These are phyloP conservation scores for Phenganax marumi DNA, from an alignment of 92 coral and sea anemone genomes.

Conservation along the genomic window DNA sequence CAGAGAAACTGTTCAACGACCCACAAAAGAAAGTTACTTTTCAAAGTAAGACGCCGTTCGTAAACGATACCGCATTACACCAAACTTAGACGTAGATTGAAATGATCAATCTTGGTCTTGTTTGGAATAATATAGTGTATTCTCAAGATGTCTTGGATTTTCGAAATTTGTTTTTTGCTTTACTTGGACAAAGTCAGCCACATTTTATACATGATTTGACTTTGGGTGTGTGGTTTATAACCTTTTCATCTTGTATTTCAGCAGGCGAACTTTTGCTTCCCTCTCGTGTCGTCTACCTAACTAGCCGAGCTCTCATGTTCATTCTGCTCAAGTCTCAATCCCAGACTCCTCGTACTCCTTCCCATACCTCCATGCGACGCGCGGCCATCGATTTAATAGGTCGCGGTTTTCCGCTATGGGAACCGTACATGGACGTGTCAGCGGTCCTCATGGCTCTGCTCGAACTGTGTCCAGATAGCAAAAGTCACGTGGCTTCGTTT, in stretches of 20 bases:
- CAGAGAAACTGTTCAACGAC: constrained; percentile 14
- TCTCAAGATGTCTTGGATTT: no score
- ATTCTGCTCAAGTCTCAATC: constrained; percentile 85
- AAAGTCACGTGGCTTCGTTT: constrained; percentile 74
- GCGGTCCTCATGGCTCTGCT: constrained; percentile 88
- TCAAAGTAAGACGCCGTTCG: constrained; percentile 4
- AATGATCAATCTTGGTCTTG: no score
- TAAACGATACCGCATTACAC: no score
- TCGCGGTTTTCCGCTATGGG: constrained; percentile 98
- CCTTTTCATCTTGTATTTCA: not conserved
- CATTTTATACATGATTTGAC: not conserved
- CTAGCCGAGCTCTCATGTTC: constrained; percentile 96
- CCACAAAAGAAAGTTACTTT: constrained; percentile 4
- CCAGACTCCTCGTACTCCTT: constrained; percentile 61
- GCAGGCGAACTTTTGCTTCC: constrained; percentile 75
- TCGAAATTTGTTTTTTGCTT: not conserved
- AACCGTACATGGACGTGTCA: constrained; percentile 99
- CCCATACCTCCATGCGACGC: constrained; percentile 91
- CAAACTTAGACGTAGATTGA: no score
- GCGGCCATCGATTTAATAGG: constrained; percentile 99
- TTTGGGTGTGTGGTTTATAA: not conserved
- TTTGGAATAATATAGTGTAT: no score
- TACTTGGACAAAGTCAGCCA: no score
- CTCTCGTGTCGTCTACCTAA: constrained; percentile 77
- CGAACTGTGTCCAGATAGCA: constrained; percentile 91